Conservation (phyloP, 2,797 vertebrate genomes). For the Myoxocephalus aenaeus region DNA sequence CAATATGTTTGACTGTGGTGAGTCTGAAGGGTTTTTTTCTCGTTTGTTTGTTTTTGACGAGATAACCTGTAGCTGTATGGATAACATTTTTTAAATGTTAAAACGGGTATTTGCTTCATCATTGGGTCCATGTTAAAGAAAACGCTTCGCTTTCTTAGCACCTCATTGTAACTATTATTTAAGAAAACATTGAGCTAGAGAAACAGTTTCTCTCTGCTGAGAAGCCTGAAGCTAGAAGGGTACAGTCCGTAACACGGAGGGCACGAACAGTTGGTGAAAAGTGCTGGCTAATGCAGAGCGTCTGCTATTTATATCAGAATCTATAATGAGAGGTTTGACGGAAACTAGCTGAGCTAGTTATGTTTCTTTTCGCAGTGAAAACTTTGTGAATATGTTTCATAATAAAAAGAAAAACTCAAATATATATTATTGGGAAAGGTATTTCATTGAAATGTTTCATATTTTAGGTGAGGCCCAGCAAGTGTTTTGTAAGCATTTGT, state of each 20-base stretch:
- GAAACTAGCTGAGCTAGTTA: conserved; percentile 5
- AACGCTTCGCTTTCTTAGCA: conserved; percentile 7
- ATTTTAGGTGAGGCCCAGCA: neutral
- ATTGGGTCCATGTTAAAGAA: neutral
- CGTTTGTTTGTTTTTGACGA: neutral
- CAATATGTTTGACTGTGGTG: neutral
- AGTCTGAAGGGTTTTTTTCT: neutral
- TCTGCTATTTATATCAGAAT: conserved; percentile 38
- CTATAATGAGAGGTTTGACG: conserved; percentile 21
- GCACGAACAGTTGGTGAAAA: conserved; percentile 28
- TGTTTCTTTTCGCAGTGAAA: neutral
- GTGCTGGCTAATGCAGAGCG: conserved; percentile 39
- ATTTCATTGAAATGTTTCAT: neutral
- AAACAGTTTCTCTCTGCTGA: conserved; percentile 1
- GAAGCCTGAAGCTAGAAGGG: conserved; percentile 25
- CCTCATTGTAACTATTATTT: neutral
- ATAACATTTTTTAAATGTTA: neutral
- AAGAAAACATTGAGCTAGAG: neutral
- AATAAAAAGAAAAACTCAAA: neutral
- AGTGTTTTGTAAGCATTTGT: neutral
- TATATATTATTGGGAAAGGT: neutral
- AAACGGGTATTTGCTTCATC: neutral
- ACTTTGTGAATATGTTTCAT: neutral
- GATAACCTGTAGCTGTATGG: neutral
- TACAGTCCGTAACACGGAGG: conserved; percentile 8